These are phyloP conservation scores for Grammomys surdaster DNA, from an alignment of 2,113 vertebrate species.

Conservation along the genomic window DNA sequence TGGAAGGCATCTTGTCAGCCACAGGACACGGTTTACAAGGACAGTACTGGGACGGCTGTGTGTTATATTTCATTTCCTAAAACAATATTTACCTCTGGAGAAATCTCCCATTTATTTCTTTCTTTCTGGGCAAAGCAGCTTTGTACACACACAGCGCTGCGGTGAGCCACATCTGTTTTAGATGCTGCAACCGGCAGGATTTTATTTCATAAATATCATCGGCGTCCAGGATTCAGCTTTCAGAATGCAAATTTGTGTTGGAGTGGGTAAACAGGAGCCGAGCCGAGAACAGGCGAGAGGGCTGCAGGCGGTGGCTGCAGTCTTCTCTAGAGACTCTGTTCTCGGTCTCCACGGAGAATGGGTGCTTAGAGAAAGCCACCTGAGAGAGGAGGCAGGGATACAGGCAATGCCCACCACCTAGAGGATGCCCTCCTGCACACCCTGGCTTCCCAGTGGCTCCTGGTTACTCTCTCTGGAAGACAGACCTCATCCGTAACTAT, in stretches of 20 bases:
- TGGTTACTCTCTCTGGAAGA: slow-evolving; percentile 78
- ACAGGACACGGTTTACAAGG: neutral
- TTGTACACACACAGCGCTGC: neutral
- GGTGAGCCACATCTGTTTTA: slow-evolving; percentile 67
- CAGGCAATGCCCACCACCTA: slow-evolving; percentile 27
- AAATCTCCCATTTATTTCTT: slow-evolving; percentile 17
- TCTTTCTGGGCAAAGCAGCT: slow-evolving; percentile 56
- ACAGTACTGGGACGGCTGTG: neutral
- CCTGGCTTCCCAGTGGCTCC: slow-evolving; percentile 80
- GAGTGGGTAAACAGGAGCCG: slow-evolving; percentile 21
- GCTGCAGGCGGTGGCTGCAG: neutral
- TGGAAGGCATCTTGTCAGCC: slow-evolving; percentile 39
- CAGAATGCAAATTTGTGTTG: slow-evolving; percentile 38
- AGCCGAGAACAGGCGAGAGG: neutral
- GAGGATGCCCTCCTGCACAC: slow-evolving; percentile 79
- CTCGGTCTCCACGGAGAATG: slow-evolving; percentile 31
- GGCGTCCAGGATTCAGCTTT: slow-evolving; percentile 53
- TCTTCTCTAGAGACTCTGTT: neutral
- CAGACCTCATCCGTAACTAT: slow-evolving; percentile 87
- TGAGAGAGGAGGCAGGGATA: slow-evolving; percentile 66
- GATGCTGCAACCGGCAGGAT: slow-evolving; percentile 43
- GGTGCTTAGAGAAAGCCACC: slow-evolving; percentile 63
- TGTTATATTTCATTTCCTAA: slow-evolving; percentile 44
- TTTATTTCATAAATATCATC: slow-evolving; percentile 65
- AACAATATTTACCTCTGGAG: slow-evolving; percentile 73